phyloP scores from a whole-genome alignment of 2,797 vertebrate genomes.

The Ctenosaura bakeri region DNA sequence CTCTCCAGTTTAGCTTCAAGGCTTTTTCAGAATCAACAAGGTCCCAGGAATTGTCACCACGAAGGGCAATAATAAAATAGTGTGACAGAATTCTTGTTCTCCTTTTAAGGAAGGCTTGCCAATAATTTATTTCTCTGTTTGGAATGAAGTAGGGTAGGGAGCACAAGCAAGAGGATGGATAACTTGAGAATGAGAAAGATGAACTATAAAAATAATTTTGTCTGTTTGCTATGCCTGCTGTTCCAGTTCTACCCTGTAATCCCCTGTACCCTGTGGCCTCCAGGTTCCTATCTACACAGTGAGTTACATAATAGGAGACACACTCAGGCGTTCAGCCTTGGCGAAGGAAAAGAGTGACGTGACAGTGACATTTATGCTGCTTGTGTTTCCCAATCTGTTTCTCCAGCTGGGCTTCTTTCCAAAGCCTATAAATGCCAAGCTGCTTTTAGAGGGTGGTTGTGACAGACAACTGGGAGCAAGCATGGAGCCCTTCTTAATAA shows the following conservation, averaged over 20 bases:
- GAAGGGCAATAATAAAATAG: not conserved
- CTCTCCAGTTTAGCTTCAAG: too few species aligned
- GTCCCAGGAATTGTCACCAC: not conserved
- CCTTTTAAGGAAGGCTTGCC: not conserved
- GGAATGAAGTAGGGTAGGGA: not conserved
- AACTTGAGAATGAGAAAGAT: not conserved
- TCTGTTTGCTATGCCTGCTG: constrained; percentile 62
- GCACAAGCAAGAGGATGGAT: constrained; percentile 10
- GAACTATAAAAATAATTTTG: constrained; percentile 63
- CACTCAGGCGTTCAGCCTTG: not conserved
- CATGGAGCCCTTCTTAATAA: not conserved
- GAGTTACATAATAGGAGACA: constrained; percentile 67
- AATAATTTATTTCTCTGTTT: not conserved
- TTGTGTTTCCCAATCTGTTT: constrained; percentile 17
- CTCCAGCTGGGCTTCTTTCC: constrained; percentile 34
- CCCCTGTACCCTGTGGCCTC: constrained; percentile 35
- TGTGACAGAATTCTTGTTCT: not conserved
- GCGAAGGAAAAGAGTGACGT: constrained; percentile 48
- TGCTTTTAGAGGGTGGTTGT: not conserved
- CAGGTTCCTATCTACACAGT: not conserved
- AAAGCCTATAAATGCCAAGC: not conserved
- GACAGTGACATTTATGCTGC: constrained; percentile 58
- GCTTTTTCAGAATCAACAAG: not conserved
- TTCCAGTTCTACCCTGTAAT: constrained; percentile 44
- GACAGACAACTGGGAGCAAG: not conserved